Evolutionary conservation across 2,888 invertebrate genomes (phyloP), one percentile per base, ranked within the genome.

Genomic region (Palloptera scutellata): DNA sequence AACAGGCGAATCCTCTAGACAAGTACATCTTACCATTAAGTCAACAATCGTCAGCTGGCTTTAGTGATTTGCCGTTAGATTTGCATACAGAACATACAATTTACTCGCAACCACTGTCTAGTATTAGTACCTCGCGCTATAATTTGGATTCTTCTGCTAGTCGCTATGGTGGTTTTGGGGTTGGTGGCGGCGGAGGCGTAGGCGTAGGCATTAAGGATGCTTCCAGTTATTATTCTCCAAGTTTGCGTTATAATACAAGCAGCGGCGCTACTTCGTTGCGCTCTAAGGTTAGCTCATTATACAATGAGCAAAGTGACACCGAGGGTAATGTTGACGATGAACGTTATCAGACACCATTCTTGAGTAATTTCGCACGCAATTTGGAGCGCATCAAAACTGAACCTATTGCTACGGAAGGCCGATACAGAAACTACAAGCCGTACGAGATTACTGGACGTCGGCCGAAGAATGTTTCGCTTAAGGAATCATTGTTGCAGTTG

Each of bases 331-430:
- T 59, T 1, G 67, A 72, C 8, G 67, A 72, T 13, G 73, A 73
- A 4, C 71, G 72, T 2, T 57, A 55, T 0, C 71, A 78, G n/a
- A 72, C 79, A 1, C 80, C 79, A 10, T 81, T 74, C 53, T 72
- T 81, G 6, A 80, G 79, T 59, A 77, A 78, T 48, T 81, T 81
- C 71, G 78, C 81, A 2, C 73, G 78, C 1, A 78, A 77, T 58
- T 71, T 81, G 54, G 76, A 79, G 1, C 66, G 66, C n/a, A 17
- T 66, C 12, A 66, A 66, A 20, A n/a, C 66, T 9, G 61, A 61
- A 20, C 51, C 12, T 4, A 54, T 61, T 12, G 13, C 20, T n/a
- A 41, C 64, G 15, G 58, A 58, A 8, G 58, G 59, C 10, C 41
- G 15, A 19, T 12, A 41, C 1, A 57, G 52, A n/a, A 58, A 42